These are phyloP conservation scores for Plebejus argus DNA, from an alignment of 2,888 invertebrate genomes.

Conservation along the genomic window DNA sequence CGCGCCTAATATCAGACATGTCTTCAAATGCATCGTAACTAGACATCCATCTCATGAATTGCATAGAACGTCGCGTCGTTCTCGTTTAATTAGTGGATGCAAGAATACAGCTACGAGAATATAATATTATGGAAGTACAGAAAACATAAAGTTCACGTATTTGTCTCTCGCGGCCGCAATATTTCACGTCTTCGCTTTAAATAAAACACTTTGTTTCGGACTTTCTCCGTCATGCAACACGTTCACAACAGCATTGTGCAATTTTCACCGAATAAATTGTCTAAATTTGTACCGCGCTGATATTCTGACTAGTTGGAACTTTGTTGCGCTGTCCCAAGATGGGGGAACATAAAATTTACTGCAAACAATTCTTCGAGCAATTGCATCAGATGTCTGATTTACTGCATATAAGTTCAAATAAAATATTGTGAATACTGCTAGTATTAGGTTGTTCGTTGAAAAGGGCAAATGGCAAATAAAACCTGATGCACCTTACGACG, in stretches of 20 bases:
- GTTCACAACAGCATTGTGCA: slow-evolving; percentile 17
- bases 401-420: neutral
- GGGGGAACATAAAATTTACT: neutral
- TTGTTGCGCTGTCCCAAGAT: neutral
- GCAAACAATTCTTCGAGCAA: neutral
- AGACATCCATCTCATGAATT: neutral
- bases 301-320: neutral
- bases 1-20: neutral
- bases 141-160: slow-evolving; percentile 14
- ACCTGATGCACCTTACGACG: neutral
- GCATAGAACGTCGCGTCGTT: neutral
- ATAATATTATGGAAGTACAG: neutral
- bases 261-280: slow-evolving; percentile 29
- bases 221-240: slow-evolving; percentile 24
- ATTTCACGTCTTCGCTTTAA: slow-evolving; percentile 26
- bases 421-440: neutral
- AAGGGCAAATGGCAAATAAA: neutral
- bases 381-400: neutral
- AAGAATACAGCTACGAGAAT: neutral
- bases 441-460: neutral
- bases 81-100: neutral
- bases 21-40: neutral
- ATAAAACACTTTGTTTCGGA: slow-evolving; percentile 27
- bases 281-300: slow-evolving; percentile 14
- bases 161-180: slow-evolving; percentile 12